Conservation (phyloP, 2,113 vertebrate genomes). For the Eupsittula cactorum region DNA sequence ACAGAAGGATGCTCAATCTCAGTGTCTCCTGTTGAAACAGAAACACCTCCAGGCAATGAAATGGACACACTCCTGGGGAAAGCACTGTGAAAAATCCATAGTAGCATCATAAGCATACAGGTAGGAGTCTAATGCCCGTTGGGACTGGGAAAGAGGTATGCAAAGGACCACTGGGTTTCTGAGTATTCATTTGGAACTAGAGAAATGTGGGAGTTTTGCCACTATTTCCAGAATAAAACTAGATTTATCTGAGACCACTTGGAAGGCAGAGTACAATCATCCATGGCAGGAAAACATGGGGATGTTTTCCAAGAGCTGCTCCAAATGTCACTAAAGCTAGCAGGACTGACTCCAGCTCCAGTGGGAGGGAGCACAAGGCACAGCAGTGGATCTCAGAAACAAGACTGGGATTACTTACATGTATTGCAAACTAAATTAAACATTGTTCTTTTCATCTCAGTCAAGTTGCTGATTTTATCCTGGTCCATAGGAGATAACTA, state of each 20-base stretch:
- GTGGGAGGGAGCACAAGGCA: background rate
- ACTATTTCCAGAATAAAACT: background rate
- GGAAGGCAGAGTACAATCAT: background rate
- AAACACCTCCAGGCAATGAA: background rate
- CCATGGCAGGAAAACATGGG: background rate
- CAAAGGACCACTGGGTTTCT: background rate
- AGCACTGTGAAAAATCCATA: background rate
- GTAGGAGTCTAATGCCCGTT: background rate
- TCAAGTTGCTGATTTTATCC: background rate
- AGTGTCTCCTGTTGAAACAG: background rate
- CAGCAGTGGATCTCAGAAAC: background rate
- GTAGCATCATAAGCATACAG: background rate
- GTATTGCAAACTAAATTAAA: background rate
- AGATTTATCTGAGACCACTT: background rate
- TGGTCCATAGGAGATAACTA: background rate
- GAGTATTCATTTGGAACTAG: background rate
- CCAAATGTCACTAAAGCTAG: background rate
- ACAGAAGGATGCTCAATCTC: background rate
- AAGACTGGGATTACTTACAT: background rate
- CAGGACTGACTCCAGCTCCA: background rate
- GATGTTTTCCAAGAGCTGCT: constrained; percentile 16
- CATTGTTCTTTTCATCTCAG: background rate
- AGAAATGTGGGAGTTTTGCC: background rate
- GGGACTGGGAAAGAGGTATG: background rate
- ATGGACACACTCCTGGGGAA: background rate